Base-by-base conservation (phyloP, 2,113 vertebrate species). In the Strix aluco region DNA sequence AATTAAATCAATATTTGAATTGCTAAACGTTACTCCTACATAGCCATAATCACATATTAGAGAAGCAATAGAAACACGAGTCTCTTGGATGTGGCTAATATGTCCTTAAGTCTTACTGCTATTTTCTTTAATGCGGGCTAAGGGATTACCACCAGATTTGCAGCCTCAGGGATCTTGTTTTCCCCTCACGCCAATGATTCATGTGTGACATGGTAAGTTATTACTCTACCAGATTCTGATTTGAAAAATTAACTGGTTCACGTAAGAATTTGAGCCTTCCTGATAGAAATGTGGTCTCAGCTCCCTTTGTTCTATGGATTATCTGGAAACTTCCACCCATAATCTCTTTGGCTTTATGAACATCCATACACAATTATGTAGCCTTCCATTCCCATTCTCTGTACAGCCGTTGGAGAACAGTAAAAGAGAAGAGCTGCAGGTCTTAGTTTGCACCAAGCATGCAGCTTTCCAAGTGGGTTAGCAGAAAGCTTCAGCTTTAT, bases 31-130 rank as follows among this genome's bases (percentile, higher is more conserved):
- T 44, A 55, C 42, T 91, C 34, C 46, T 95, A 20, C 82, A 86
- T 86, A 96, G 94, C 89, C 93, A 97, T 97, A 96, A 92, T 91
- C 72, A 90, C 30, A 19, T 94, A 88, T 88, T 92, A 92, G 96
- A 94, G 87, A 95, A 97, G 95, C 92, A 97, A 96, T 95, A 96
- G 89, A 65, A 87, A 82, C 22, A 6, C 55, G 59, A 81, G 63
- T 97, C 86, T 95, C 70, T 85, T 88, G 87, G 34, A 89, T 70
- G 62, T 94, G 95, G 92, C 86, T 81, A 14, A 49, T 57, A 72
- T 2, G 0, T 95, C 83, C 52, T 54, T 51, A 81, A 96, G 77
- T 92, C 63, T 81, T 59, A 77, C 59, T 86, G 58, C 81, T 94
- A 3, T 94, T 85, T 72, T 72, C 84, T 96, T 91, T 85, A 51